Evolutionary conservation across 2,113 vertebrate genomes (phyloP).

Genomic region (Struthidea cinerea): DNA sequence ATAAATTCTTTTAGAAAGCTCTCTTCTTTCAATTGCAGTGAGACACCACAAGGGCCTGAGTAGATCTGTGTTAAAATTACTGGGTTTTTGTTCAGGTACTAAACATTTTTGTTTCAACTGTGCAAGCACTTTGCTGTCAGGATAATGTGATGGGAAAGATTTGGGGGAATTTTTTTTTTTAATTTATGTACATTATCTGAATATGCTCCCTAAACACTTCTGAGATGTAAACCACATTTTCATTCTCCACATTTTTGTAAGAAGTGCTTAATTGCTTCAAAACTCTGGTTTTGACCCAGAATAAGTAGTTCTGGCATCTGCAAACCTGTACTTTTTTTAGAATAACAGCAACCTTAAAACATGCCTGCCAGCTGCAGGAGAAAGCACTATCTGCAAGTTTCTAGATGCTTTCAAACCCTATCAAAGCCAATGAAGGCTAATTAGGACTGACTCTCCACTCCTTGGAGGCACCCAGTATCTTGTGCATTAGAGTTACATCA

Average conservation of each 20-base stretch:
- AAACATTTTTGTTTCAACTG: background rate
- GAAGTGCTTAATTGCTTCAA: background rate
- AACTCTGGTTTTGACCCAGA: background rate
- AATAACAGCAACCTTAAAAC: background rate
- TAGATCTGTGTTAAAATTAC: background rate
- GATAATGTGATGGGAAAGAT: background rate
- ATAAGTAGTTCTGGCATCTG: background rate
- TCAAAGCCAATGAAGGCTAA: background rate
- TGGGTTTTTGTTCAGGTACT: background rate
- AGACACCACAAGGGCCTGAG: background rate
- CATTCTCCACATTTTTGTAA: background rate
- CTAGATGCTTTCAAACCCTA: background rate
- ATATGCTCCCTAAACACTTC: background rate
- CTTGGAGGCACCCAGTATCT: background rate
- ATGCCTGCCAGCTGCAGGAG: background rate
- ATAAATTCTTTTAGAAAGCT: background rate
- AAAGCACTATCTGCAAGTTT: background rate
- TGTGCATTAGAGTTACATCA: background rate
- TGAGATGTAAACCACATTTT: background rate
- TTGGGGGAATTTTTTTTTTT: background rate
- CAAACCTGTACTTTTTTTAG: background rate
- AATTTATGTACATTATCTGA: background rate
- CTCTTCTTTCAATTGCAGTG: background rate
- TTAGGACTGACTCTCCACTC: background rate
- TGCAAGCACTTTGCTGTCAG: background rate